These are phyloP conservation scores for Aurelia sp. DNA, from an alignment of 30 jellyfish, hydroid and myxozoan species.

Conservation along the genomic window DNA sequence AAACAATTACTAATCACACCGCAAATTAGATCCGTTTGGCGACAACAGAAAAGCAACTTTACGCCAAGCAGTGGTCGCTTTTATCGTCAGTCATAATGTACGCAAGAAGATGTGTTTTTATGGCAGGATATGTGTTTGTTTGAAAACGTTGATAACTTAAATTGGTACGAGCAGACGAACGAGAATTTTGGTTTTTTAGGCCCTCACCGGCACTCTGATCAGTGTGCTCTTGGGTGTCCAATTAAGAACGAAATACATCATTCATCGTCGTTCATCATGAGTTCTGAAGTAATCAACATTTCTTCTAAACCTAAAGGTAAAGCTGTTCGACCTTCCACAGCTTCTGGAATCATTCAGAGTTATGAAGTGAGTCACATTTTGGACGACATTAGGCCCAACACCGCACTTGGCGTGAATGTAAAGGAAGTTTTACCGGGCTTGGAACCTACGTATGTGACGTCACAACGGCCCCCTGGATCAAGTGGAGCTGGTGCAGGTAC, in stretches of 20 bases:
- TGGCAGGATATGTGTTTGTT: no score
- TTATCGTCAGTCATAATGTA: no score
- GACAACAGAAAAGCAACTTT: no score
- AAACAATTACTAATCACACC: background rate
- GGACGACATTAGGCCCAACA: slow-evolving; percentile 85
- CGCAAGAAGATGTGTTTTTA: no score
- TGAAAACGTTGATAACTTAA: no score
- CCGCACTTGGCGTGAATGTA: slow-evolving; percentile 64
- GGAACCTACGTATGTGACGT: slow-evolving; percentile 90
- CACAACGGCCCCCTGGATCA: slow-evolving; percentile 72
- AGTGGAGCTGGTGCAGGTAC: background rate
- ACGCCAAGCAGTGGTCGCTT: no score
- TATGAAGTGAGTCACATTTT: slow-evolving; percentile 78
- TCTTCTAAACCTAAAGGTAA: slow-evolving; percentile 41
- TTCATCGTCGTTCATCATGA: no score
- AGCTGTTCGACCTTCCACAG: slow-evolving; percentile 80
- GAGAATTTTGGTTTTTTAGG: no score
- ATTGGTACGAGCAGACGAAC: no score
- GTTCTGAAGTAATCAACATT: background rate
- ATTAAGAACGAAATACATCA: no score
- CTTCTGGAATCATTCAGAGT: slow-evolving; percentile 87
- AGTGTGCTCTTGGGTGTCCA: no score
- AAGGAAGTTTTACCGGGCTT: slow-evolving; percentile 75
- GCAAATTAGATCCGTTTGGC: background rate
- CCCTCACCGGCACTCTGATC: no score